Conservation (phyloP, 1,140 invertebrate species). For the Cydia amplana region DNA sequence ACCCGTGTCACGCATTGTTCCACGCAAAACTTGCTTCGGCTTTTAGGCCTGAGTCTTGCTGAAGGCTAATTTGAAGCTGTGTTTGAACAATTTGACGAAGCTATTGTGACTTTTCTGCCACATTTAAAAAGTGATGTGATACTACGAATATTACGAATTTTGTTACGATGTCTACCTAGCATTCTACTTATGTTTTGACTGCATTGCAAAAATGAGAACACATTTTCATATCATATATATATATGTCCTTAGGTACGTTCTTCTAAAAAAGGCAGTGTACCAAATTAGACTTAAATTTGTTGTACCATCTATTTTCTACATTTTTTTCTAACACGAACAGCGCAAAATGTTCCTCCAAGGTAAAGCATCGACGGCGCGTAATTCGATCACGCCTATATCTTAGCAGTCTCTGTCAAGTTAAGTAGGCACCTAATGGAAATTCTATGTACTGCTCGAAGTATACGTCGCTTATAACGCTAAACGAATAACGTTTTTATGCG, state of each 20-base stretch:
- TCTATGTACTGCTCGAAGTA: constrained; percentile 58
- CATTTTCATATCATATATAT: too few relatives aligned
- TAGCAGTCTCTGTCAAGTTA: constrained; percentile 58
- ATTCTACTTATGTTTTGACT: too few relatives aligned
- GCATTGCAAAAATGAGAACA: too few relatives aligned
- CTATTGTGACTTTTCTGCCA: too few relatives aligned
- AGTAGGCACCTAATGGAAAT: constrained; percentile 73
- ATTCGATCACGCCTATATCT: constrained; percentile 63
- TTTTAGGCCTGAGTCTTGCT: background rate
- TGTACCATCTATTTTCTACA: background rate
- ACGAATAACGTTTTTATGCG: constrained; percentile 28
- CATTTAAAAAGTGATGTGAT: too few relatives aligned
- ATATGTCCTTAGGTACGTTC: too few relatives aligned
- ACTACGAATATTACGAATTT: too few relatives aligned
- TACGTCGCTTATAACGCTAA: constrained; percentile 28
- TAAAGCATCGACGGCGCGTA: constrained; percentile 56
- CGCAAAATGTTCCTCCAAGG: constrained; percentile 35
- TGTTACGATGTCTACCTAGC: too few relatives aligned
- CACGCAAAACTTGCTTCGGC: background rate
- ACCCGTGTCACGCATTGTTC: constrained; percentile 4
- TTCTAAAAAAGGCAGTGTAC: too few relatives aligned
- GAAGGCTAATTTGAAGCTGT: too few relatives aligned
- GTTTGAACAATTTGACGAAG: too few relatives aligned
- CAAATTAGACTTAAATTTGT: too few relatives aligned
- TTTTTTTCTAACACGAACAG: constrained; percentile 3